phyloP scores from a whole-genome alignment of 2,797 vertebrate species.

The Alauda arvensis region DNA sequence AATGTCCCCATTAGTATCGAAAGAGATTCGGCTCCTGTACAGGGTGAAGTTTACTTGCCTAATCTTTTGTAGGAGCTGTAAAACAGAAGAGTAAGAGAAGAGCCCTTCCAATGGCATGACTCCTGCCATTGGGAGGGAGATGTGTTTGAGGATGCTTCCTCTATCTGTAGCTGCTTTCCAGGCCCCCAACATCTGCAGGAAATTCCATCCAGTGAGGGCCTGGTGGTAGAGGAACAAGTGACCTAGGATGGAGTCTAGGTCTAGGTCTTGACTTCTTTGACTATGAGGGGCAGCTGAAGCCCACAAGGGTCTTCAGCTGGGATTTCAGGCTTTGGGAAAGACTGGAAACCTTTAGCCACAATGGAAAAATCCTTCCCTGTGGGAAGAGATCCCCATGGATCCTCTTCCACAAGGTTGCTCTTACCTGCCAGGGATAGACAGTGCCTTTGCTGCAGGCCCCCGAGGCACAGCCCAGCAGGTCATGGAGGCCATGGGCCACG shows the following conservation, averaged over 20 bases:
- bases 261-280: background rate
- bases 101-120: background rate
- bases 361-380: background rate
- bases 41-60: slow-evolving; percentile 80
- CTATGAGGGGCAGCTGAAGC: background rate
- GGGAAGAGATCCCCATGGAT: background rate
- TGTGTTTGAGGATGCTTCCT: background rate
- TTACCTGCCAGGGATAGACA: slow-evolving; percentile 81
- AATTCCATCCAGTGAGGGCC: background rate
- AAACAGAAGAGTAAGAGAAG: background rate
- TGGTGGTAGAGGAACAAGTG: background rate
- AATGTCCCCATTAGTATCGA: slow-evolving; percentile 73
- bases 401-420: background rate
- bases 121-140: background rate
- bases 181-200: background rate
- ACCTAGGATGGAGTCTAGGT: background rate
- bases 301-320: background rate
- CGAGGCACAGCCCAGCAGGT: slow-evolving; percentile 68
- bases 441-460: slow-evolving; percentile 60
- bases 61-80: slow-evolving; percentile 79
- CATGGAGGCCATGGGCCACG: slow-evolving; percentile 79
- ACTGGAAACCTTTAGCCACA: background rate
- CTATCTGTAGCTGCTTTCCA: background rate
- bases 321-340: background rate
- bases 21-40: slow-evolving; percentile 67